Evolutionary conservation across 2,888 invertebrate genomes (phyloP), one percentile per base, ranked within the genome.

Genomic region (Scaptomyza flava): DNA sequence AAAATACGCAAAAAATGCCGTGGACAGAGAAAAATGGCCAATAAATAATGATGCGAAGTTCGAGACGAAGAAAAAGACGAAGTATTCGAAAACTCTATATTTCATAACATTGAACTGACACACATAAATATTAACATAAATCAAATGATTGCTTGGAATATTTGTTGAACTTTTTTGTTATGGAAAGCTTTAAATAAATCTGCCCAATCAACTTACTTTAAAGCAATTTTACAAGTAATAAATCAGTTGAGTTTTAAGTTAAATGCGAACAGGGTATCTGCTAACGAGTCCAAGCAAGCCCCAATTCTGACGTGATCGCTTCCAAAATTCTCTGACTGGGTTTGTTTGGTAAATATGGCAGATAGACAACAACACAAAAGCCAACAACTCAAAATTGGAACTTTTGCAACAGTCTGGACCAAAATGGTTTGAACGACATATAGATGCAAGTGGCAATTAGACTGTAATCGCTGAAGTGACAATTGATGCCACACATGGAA

Each of bases 361-460:
- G 12, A 8, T 11, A n/a, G 9, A 14, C 62, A 33, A 47, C 11
- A 38, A 27, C n/a, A 45, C 33, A 54, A 50, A 41, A 50, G 34
- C 36, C 34, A 20, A 48, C 36, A n/a, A 45, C 14, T 46, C 20
- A 30, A 42, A 63, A 48, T n/a, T 47, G 43, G 27, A 12, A 65
- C 27, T 73, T 57, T 58, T 62, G 69, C 57, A 74, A 46, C 41
- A 53, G 68, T 34, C 14, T 53, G 61, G 17, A 57, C 27, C 30
- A 53, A 38, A 61, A 50, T 53, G 58, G 41, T 51, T 41, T 45
- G 58, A 41, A 42, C 47, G 61, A 59, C 31, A 66, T 47, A 58
- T 66, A 31, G 31, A 54, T 46, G 50, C 56, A 84, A 78, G 64
- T 68, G 72, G 64, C 80, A 80, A 85, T 85, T 79, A 85, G 79